phyloP scores from a whole-genome alignment of 2,113 vertebrate genomes.

The Cettia cetti region DNA sequence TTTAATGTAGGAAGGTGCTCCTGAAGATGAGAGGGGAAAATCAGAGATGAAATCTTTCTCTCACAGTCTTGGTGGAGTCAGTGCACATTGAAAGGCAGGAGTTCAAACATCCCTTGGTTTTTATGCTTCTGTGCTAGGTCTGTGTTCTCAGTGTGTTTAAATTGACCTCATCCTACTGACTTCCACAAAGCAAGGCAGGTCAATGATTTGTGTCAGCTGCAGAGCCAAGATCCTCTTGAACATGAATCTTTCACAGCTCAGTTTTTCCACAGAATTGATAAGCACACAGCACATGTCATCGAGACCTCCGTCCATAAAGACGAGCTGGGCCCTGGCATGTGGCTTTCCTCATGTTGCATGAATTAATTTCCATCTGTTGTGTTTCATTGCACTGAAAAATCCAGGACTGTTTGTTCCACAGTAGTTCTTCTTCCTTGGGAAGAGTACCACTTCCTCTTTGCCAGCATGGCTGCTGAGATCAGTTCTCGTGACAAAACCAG shows the following conservation, averaged over 20 bases:
- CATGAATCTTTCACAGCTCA: not conserved
- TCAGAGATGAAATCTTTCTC: not conserved
- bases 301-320: not conserved
- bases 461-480: not conserved
- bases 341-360: not conserved
- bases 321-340: not conserved
- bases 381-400: not conserved
- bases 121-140: rapidly evolving
- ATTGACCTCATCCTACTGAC: not conserved
- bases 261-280: not conserved
- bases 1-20: not conserved
- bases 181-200: not conserved
- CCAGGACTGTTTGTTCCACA: not conserved
- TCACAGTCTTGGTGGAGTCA: not conserved
- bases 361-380: not conserved
- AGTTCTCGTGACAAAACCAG: not conserved
- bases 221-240: not conserved
- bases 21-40: not conserved
- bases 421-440: not conserved
- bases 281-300: not conserved
- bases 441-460: not conserved
- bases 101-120: not conserved
- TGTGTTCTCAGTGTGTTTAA: not conserved
- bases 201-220: not conserved
- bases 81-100: not conserved